Percentiles rank a stretch among this genome's conserved stretches.
phyloP scores from a whole-genome alignment of 2,113 vertebrate genomes.

The Phyllopteryx taeniolatus region DNA sequence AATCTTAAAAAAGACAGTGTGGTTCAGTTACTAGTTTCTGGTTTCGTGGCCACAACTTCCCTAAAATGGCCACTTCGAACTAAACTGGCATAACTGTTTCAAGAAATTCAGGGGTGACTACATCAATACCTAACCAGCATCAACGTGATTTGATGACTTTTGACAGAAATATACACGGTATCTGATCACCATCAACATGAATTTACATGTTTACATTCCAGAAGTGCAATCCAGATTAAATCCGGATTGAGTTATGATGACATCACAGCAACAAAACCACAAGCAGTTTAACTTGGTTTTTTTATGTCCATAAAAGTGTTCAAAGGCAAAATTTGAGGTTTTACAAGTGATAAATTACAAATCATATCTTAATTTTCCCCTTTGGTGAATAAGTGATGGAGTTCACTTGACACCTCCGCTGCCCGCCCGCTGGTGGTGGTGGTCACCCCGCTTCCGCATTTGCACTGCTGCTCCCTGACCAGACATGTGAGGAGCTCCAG shows the following conservation, averaged over 20 bases:
- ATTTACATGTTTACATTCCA: neutral
- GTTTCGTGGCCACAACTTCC: too few species aligned
- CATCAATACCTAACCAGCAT: too few species aligned
- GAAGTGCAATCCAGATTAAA: neutral
- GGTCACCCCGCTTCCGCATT: conserved; percentile 6
- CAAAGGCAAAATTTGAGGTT: neutral
- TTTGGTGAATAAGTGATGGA: neutral
- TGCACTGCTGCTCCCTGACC: conserved; percentile 18
- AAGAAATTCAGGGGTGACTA: too few species aligned
- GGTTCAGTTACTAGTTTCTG: too few species aligned
- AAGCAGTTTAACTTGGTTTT: neutral
- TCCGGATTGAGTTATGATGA: neutral
- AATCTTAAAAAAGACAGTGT: too few species aligned
- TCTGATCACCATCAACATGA: neutral
- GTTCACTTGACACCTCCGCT: neutral
- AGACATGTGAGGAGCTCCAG: conserved; percentile 54
- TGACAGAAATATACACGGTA: neutral
- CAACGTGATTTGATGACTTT: neutral
- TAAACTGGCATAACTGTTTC: too few species aligned
- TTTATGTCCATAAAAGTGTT: neutral
- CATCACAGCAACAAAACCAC: neutral
- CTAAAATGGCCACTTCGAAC: too few species aligned
- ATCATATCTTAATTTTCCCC: conserved; percentile 5
- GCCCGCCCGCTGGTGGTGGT: neutral
- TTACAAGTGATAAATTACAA: neutral